Evolutionary conservation across 2,888 invertebrate species (phyloP).

Genomic region (Sericinus montela): DNA sequence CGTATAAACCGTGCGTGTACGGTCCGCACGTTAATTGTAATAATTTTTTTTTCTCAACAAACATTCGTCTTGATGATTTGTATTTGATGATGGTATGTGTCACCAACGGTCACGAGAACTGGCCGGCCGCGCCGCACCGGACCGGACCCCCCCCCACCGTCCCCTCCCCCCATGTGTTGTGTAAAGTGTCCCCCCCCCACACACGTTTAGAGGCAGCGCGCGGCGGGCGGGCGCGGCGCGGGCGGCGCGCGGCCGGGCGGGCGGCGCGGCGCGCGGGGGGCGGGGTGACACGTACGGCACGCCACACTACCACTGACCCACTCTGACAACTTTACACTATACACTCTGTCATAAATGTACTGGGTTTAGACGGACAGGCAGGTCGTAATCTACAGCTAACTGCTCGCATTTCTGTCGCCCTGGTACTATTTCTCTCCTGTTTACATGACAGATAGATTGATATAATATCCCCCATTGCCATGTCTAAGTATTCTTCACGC

Average conservation of each 20-base stretch:
- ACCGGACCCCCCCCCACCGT: background rate
- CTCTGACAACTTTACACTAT: slow-evolving; percentile 1
- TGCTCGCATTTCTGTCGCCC: too few relatives aligned
- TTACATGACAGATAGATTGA: too few relatives aligned
- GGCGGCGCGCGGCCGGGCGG: slow-evolving; percentile 7
- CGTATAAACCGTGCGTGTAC: too few relatives aligned
- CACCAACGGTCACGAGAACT: slow-evolving; percentile 1
- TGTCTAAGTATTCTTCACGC: too few relatives aligned
- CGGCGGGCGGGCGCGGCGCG: slow-evolving; percentile 4
- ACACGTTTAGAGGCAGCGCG: background rate
- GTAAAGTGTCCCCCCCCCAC: slow-evolving; percentile 2
- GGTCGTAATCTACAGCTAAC: too few relatives aligned
- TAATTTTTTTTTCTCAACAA: too few relatives aligned
- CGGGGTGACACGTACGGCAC: slow-evolving; percentile 15
- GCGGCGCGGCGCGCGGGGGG: slow-evolving; percentile 11
- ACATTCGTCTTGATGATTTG: too few relatives aligned
- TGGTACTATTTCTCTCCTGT: too few relatives aligned
- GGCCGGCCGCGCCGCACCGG: background rate
- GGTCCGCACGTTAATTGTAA: too few relatives aligned
- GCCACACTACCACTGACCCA: slow-evolving; percentile 14
- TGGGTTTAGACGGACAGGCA: background rate
- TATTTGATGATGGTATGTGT: too few relatives aligned
- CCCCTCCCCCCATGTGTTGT: background rate
- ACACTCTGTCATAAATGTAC: background rate
- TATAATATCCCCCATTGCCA: too few relatives aligned